Evolutionary conservation across 1,140 invertebrate species (phyloP).

Genomic region (Aphis craccivora): DNA sequence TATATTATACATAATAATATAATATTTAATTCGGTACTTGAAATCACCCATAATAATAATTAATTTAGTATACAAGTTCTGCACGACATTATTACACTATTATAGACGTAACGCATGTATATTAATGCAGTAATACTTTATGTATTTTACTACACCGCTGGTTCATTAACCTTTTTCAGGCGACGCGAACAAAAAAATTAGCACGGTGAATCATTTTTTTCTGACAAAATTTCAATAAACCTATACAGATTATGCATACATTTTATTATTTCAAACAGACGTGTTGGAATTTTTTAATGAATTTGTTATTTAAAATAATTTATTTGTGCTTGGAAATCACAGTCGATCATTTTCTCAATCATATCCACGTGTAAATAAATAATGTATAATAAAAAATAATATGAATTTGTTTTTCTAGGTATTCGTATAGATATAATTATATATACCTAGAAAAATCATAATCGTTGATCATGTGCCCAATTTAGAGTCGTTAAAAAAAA

Average conservation of each 20-base stretch:
- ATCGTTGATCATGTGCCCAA: not conserved
- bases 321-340: not conserved
- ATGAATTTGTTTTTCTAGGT: not conserved
- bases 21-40: not conserved
- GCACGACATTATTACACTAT: not conserved
- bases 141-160: not conserved
- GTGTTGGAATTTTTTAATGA: conserved; percentile 27
- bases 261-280: not conserved
- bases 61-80: not conserved
- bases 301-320: not conserved
- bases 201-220: conserved; percentile 7
- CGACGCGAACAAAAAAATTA: not conserved
- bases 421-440: not conserved
- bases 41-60: conserved; percentile 19
- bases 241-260: not conserved
- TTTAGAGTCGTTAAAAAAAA: not conserved
- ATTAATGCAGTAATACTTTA: not conserved
- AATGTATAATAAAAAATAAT: not conserved
- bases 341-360: not conserved
- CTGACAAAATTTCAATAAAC: not conserved
- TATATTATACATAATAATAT: too few species aligned
- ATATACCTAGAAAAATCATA: not conserved
- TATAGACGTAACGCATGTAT: not conserved
- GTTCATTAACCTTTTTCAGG: not conserved
- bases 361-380: not conserved